phyloP scores from a whole-genome alignment of 2,113 vertebrate species.

The Galbula dea region DNA sequence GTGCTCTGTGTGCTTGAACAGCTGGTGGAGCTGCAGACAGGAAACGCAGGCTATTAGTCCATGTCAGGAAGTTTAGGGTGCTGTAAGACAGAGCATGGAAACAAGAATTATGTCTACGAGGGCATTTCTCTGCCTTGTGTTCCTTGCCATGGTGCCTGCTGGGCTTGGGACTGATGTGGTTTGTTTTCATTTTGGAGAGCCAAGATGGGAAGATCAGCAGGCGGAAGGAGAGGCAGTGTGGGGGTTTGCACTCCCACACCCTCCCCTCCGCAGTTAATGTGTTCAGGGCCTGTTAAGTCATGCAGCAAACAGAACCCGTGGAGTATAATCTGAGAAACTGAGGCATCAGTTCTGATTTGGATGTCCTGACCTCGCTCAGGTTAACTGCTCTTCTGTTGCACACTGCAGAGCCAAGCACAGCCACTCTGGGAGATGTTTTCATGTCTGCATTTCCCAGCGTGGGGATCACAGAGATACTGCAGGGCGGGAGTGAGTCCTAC shows the following conservation, averaged over 20 bases:
- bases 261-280: neutral
- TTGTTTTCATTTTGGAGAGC: constrained; percentile 5
- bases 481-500: fast-evolving
- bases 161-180: constrained; percentile 7
- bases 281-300: neutral
- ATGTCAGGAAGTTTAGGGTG: neutral
- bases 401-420: neutral
- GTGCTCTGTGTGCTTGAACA: neutral
- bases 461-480: neutral
- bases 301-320: neutral
- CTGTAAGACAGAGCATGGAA: neutral
- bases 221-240: neutral
- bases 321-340: neutral
- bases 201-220: neutral
- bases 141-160: neutral
- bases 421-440: neutral
- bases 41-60: neutral
- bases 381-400: neutral
- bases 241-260: neutral
- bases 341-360: neutral
- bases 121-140: neutral
- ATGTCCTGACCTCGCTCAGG: neutral
- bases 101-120: neutral
- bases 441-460: neutral
- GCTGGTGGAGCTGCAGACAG: neutral